These are phyloP conservation scores for Zosterops borbonicus DNA, from an alignment of 2,113 vertebrate genomes.

Conservation along the genomic window DNA sequence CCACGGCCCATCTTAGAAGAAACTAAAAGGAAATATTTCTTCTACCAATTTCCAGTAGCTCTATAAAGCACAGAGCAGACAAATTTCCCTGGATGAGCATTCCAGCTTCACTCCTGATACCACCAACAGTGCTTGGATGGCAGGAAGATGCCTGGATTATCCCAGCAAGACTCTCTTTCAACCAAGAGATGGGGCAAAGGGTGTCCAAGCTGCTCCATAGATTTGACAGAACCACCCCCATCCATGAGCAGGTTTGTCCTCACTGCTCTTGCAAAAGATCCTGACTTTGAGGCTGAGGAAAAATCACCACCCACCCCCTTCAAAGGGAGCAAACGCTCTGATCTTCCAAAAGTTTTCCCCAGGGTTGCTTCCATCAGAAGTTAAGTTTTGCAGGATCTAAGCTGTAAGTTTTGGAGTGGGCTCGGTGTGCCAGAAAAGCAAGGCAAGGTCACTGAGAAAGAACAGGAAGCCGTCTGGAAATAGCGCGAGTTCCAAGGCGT, in stretches of 20 bases:
- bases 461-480: constrained; percentile 1
- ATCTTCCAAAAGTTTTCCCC: background rate
- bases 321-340: background rate
- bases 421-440: background rate
- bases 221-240: background rate
- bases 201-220: background rate
- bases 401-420: background rate
- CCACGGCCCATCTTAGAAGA: accelerated
- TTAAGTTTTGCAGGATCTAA: background rate
- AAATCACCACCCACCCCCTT: background rate
- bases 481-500: background rate
- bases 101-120: background rate
- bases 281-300: background rate
- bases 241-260: background rate
- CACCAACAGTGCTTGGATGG: background rate
- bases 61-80: background rate
- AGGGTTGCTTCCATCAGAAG: background rate
- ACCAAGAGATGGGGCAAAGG: background rate
- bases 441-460: background rate
- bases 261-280: background rate
- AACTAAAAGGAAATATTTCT: background rate
- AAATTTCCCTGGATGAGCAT: background rate
- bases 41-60: background rate
- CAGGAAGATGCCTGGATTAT: background rate
- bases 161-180: background rate